These are phyloP conservation scores for Zootermopsis nevadensis DNA, from an alignment of 2,888 invertebrate species.

Conservation along the genomic window DNA sequence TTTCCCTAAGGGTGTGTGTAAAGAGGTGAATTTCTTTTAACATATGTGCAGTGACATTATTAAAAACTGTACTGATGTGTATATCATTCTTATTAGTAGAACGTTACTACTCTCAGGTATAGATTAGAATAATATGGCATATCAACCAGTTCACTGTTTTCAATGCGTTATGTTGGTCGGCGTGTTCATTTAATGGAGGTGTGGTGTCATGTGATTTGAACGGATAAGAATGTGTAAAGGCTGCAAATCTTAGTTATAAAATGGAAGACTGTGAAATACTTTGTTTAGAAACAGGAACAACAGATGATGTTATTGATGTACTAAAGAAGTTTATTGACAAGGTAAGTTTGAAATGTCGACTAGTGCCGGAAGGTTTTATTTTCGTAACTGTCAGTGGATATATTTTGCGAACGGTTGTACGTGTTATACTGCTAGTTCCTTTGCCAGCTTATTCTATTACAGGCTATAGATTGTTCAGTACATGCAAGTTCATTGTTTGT, in stretches of 20 bases:
- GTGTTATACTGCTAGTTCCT: background rate
- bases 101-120: no score
- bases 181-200: background rate
- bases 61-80: no score
- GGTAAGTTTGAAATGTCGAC: slow-evolving; percentile 59
- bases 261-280: slow-evolving; percentile 46
- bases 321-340: slow-evolving; percentile 58
- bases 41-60: no score
- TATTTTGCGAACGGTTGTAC: background rate
- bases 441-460: background rate
- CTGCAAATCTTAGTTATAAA: background rate
- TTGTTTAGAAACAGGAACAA: slow-evolving; percentile 54
- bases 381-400: background rate
- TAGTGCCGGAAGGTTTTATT: slow-evolving; percentile 2
- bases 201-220: background rate
- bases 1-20: no score
- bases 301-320: slow-evolving; percentile 57
- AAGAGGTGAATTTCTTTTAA: no score
- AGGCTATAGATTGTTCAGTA: no score
- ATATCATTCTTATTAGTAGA: no score
- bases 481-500: no score
- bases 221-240: background rate
- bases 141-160: no score
- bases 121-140: no score
- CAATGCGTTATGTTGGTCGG: background rate